Base-by-base conservation (phyloP, 2,113 vertebrate species). In the Cricetomys ansorgei region DNA sequence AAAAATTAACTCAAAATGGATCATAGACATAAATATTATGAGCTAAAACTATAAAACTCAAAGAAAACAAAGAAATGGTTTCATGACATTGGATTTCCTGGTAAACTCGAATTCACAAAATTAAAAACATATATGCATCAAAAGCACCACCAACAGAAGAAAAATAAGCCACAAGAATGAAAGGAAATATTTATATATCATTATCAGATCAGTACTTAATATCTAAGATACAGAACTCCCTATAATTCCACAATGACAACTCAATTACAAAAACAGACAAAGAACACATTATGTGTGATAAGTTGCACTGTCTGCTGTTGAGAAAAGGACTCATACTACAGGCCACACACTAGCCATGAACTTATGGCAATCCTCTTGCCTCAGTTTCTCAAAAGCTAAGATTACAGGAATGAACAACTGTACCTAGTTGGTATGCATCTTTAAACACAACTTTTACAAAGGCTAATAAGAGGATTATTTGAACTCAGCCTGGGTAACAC, bases 1-100 rank as follows among this genome's bases (percentile, higher is more conserved):
- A 97, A 91, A 97, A 79, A 53, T 77, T 57, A 79, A 92, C 31
- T 92, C 57, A 94, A 90, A 79, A 67, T 48, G 19, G 37, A 57
- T 84, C 57, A 92, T 91, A 92, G n/a, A 77, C 29, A 17, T 94
- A 84, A 94, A 53, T 1, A 4, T 67, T 57, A 84, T 85, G 21
- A 76, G 19, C 29, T 87, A 73, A 92, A 92, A 92, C 62, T 27
- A 48, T 9, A n/a, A 77, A 69, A 48, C 48, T 84, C 57, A 43
- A 94, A 69, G 55, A 92, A 89, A 80, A 48, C 48, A 25, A 40
- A 10, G 34, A 25, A 80, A 79, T 92, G 27, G 40, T 73, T n/a
- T 94, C n/a, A 40, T 48, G 31, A 94, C 64, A 37, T 2, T 69
- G 34, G 7, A 85, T n/a, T 83, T 65, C 12, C 67, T 10, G 62